phyloP scores from a whole-genome alignment of 2,888 invertebrate species.

The Caenorhabditis sp. region DNA sequence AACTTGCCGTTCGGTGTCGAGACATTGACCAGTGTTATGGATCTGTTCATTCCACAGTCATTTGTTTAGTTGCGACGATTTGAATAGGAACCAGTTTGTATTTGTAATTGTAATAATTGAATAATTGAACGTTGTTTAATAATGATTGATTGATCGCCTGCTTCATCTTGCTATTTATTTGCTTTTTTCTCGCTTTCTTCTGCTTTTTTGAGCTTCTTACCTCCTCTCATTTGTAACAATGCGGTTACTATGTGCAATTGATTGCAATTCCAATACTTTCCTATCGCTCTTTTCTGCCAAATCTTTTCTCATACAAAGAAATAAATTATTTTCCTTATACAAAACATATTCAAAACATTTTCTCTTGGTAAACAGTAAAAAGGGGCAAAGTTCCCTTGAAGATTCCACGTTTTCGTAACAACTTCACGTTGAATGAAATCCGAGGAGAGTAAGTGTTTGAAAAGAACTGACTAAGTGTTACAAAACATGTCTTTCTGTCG shows the following conservation, averaged over 20 bases:
- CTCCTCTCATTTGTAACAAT: slow-evolving; percentile 33
- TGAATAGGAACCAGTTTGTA: slow-evolving; percentile 27
- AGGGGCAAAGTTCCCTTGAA: slow-evolving; percentile 18
- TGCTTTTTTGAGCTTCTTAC: too few species aligned
- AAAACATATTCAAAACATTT: not conserved
- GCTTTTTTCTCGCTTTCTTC: not conserved
- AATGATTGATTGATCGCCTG: slow-evolving; percentile 22
- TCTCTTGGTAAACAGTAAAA: slow-evolving; percentile 3
- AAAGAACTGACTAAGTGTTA: slow-evolving; percentile 65
- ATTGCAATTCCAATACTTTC: slow-evolving; percentile 42
- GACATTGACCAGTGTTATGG: slow-evolving; percentile 76
- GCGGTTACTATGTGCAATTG: slow-evolving; percentile 54
- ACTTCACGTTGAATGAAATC: slow-evolving; percentile 58
- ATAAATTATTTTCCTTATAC: slow-evolving; percentile 14
- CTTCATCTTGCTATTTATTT: slow-evolving; percentile 25
- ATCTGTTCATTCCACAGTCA: slow-evolving; percentile 75
- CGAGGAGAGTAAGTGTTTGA: slow-evolving; percentile 51
- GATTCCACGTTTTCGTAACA: slow-evolving; percentile 59
- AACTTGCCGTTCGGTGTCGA: slow-evolving; percentile 78
- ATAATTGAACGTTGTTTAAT: slow-evolving; percentile 48
- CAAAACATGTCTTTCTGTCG: slow-evolving; percentile 61
- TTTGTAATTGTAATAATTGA: slow-evolving; percentile 22
- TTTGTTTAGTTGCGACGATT: slow-evolving; percentile 53
- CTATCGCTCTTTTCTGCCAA: slow-evolving; percentile 43
- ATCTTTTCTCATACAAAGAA: slow-evolving; percentile 7